These are phyloP conservation scores for Anthoscopus minutus DNA, from an alignment of 2,113 vertebrate species.

Conservation along the genomic window DNA sequence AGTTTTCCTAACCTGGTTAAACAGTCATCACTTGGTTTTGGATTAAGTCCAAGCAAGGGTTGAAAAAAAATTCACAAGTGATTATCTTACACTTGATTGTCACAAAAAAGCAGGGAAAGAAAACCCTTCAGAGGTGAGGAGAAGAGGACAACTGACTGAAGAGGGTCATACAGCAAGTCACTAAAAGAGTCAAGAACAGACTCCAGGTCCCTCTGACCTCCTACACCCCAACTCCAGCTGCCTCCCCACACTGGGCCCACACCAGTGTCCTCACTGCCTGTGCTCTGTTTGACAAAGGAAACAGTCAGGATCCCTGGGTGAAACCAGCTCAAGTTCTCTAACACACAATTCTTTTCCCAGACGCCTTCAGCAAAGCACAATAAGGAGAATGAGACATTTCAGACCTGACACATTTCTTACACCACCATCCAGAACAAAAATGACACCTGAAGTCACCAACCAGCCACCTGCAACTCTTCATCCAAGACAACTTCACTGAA, in stretches of 20 bases:
- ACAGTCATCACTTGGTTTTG: neutral
- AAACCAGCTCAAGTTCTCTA: neutral
- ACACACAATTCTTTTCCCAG: neutral
- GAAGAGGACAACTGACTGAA: neutral
- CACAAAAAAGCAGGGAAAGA: neutral
- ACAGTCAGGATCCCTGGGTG: neutral
- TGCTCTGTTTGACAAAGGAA: neutral
- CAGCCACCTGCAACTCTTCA: neutral
- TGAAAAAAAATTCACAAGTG: neutral
- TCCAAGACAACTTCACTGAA: neutral
- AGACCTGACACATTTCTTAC: neutral
- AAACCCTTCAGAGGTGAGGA: neutral
- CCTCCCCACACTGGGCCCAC: fast-evolving
- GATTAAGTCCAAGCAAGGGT: neutral
- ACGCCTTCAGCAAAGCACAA: neutral
- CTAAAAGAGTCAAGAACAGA: fast-evolving
- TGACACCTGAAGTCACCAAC: neutral
- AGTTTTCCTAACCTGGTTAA: neutral
- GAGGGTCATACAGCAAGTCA: neutral
- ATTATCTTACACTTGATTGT: neutral
- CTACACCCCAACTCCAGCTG: neutral
- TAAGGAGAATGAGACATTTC: neutral
- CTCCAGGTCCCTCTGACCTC: neutral
- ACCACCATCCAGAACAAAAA: neutral
- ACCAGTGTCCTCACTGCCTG: neutral